Evolutionary conservation across 2,797 vertebrate species (phyloP), one percentile per base, ranked within the genome.

Genomic region (Scolopax bukidnonensis): DNA sequence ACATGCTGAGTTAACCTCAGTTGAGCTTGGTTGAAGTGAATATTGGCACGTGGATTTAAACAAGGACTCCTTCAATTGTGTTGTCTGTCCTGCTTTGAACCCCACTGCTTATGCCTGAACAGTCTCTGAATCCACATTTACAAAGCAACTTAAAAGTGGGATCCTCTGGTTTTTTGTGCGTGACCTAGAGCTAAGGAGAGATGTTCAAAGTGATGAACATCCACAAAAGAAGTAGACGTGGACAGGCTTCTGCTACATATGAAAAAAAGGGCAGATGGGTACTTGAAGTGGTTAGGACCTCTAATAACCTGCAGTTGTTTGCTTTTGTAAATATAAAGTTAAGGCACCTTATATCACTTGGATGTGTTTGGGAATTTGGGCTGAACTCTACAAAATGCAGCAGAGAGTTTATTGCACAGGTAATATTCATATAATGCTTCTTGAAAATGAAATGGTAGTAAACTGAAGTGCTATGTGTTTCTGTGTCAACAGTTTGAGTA

Each of bases 401-500:
- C 25, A 16, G 33, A 33, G 20, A 36, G n/a, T 64, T 84, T 89
- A 85, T 71, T 81, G 71, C 50, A 21, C 33, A 53, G 8, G 9
- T 77, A 73, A 45, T 60, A 92, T 36, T 84, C 45, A 16, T 38
- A 16, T 21, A 94, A 25, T 2, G 11, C 14, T 56, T 75, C 38
- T 77, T 89, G 82, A 80, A 95, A 93, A 87, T 50, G 48, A 67
- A 87, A 48, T 41, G 63, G 18, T 47, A 89, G 51, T 84, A 90
- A 85, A 75, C 10, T 63, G 57, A 92, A 93, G 25, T 53, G 12
- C 40, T 77, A 6, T 70, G 28, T 48, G 7, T 93, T 85, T 82
- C 33, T 88, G 38, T 78, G 50, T 75, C 19, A 65, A 75, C 69
- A 93, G 11, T 57, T 94, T 91, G 65, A 71, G 69, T 81, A 64